phyloP scores from a whole-genome alignment of 2,797 vertebrate species.

The Etheostoma perlongum region DNA sequence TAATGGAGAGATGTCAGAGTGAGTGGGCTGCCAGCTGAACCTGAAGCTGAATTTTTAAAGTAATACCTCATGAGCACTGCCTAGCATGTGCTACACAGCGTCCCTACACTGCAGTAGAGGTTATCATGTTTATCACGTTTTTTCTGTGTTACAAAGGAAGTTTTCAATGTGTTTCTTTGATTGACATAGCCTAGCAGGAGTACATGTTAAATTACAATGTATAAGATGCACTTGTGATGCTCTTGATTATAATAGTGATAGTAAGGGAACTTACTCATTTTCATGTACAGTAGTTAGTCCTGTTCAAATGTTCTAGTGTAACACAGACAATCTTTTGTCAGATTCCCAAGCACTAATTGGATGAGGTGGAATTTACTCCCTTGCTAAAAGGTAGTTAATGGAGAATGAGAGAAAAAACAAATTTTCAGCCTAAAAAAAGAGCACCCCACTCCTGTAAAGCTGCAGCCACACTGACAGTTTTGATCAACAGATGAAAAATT shows the following conservation, averaged over 20 bases:
- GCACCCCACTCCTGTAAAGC: background rate
- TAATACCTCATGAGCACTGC: background rate
- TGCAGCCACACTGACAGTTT: background rate
- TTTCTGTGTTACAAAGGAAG: background rate
- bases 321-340: conserved; percentile 7
- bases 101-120: background rate
- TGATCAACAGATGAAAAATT: conserved; percentile 5
- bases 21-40: too few species aligned
- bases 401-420: background rate
- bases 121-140: background rate
- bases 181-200: background rate
- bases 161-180: background rate
- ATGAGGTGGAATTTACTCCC: background rate
- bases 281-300: background rate
- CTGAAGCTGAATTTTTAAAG: background rate
- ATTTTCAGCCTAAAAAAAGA: conserved; percentile 5
- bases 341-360: conserved; percentile 8
- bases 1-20: too few species aligned
- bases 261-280: background rate
- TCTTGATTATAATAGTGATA: background rate
- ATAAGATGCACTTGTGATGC: background rate
- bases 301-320: conserved; percentile 5
- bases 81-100: background rate
- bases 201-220: background rate
- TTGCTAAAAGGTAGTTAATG: background rate